Conservation (phyloP, 2,113 vertebrate species). For the Balaenoptera acutorostrata region DNA sequence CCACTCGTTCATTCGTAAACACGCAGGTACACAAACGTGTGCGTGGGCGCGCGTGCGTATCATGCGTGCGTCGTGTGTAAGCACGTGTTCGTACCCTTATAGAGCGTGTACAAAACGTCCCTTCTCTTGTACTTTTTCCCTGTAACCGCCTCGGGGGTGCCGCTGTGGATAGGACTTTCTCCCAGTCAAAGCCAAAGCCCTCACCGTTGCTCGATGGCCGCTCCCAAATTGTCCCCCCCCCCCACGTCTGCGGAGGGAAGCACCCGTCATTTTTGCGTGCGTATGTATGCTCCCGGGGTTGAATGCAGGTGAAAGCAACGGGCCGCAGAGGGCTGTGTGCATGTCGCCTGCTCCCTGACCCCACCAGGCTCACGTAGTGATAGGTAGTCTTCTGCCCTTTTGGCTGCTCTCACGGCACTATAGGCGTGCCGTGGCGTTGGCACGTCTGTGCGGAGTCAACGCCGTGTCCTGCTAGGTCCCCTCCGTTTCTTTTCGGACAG, state of each 20-base stretch:
- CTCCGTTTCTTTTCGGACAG: not conserved
- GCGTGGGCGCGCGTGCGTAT: too few relatives aligned
- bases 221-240: not conserved
- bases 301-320: not conserved
- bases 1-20: not conserved
- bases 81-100: not conserved
- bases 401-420: not conserved
- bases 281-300: not conserved
- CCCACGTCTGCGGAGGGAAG: not conserved
- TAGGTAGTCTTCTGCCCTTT: not conserved
- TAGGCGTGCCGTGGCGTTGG: not conserved
- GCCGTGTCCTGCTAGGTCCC: not conserved
- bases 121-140: not conserved
- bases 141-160: not conserved
- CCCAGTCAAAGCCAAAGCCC: not conserved
- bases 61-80: not conserved
- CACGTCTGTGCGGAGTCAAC: not conserved
- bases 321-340: not conserved
- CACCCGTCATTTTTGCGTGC: too few relatives aligned
- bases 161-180: not conserved
- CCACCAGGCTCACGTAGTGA: not conserved
- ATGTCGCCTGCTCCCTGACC: not conserved
- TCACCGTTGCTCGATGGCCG: not conserved
- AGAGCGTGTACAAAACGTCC: not conserved
- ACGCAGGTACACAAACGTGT: not conserved